Conservation (phyloP, 2,113 vertebrate species). For the Meleagris gallopavo region DNA sequence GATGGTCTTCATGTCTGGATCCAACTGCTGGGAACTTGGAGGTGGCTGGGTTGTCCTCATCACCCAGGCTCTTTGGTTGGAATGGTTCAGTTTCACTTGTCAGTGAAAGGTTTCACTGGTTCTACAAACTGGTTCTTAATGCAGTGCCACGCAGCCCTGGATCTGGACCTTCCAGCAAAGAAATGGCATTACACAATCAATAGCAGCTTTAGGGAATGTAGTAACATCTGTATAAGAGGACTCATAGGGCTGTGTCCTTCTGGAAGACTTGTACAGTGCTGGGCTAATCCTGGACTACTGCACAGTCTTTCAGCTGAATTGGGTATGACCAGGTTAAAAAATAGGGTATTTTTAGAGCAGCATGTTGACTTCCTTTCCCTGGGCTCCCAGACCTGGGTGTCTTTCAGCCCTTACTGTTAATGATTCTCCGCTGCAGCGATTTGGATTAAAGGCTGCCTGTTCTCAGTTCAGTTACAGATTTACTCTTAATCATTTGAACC, state of each 20-base stretch:
- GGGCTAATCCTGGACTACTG: background rate
- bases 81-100: too few species aligned
- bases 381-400: background rate
- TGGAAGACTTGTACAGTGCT: background rate
- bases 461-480: background rate
- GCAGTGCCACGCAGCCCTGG: background rate
- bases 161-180: background rate
- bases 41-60: background rate
- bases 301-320: background rate
- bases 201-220: background rate
- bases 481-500: background rate
- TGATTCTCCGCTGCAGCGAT: background rate
- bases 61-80: background rate
- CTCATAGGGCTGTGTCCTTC: background rate
- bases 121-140: background rate
- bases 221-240: background rate
- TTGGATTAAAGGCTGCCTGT: background rate
- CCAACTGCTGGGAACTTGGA: background rate
- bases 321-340: background rate
- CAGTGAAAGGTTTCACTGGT: background rate
- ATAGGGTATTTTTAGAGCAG: background rate
- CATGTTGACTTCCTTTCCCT: background rate
- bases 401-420: background rate
- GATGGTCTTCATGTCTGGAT: background rate
- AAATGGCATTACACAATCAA: background rate